These are phyloP conservation scores for Carassius gibelio DNA, from an alignment of 2,113 vertebrate genomes.

Conservation along the genomic window DNA sequence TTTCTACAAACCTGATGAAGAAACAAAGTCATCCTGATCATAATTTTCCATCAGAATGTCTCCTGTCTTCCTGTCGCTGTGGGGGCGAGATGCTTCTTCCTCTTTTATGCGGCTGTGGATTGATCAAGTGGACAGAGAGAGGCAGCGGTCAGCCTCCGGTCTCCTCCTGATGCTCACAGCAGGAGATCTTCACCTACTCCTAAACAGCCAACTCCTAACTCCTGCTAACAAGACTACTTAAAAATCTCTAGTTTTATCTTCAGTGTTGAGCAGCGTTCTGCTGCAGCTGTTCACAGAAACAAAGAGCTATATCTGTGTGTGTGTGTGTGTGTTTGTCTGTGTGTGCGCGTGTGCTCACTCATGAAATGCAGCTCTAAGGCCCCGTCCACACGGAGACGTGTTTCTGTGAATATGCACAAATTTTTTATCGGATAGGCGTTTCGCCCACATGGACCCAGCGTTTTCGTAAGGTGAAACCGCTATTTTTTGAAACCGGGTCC, in stretches of 20 bases:
- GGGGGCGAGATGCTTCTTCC: conserved; percentile 2
- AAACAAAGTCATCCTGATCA: neutral
- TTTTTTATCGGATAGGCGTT: no score
- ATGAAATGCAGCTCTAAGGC: no score
- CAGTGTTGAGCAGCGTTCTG: neutral
- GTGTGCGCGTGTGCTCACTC: no score
- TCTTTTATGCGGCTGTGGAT: conserved; percentile 31
- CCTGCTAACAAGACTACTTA: neutral
- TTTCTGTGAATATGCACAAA: no score
- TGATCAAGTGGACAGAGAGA: conserved; percentile 27
- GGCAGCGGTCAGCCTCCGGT: neutral
- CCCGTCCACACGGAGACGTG: no score
- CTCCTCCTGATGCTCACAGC: conserved; percentile 23
- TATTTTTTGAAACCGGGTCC: no score
- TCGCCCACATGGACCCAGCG: no score
- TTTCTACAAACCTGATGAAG: no score
- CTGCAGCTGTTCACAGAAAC: neutral
- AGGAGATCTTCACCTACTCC: neutral
- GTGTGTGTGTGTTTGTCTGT: no score
- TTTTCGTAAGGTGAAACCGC: no score
- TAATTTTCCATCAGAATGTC: no score
- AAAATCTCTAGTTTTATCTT: neutral
- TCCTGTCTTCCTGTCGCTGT: neutral
- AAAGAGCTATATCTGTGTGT: neutral
- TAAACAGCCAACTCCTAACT: neutral